These are phyloP conservation scores for cattle (Bos taurus) DNA, from an alignment of 2,113 vertebrate genomes.

Conservation along the genomic window ARS-UCD2.0 NC_037330.1:84997501-84998000, in stretches of 20 bases:
- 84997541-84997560: neutral
- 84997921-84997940: neutral
- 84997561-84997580: neutral
- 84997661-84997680: neutral
- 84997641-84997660: rapidly evolving
- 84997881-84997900: neutral
- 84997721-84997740: neutral
- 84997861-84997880: neutral
- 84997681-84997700: neutral
- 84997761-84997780: neutral
- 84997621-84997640: neutral
- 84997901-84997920: neutral
- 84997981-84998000: neutral
- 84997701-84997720: neutral
- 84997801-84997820: neutral
- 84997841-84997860: neutral
- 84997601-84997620: neutral
- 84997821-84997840: neutral
- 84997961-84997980: neutral
- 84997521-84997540: neutral
- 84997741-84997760: neutral
- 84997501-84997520: neutral
- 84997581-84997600: neutral
- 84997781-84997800: neutral
- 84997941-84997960: neutral